These are phyloP conservation scores for Myocastor coypus DNA, from an alignment of 2,113 vertebrate genomes.

Conservation along the genomic window DNA sequence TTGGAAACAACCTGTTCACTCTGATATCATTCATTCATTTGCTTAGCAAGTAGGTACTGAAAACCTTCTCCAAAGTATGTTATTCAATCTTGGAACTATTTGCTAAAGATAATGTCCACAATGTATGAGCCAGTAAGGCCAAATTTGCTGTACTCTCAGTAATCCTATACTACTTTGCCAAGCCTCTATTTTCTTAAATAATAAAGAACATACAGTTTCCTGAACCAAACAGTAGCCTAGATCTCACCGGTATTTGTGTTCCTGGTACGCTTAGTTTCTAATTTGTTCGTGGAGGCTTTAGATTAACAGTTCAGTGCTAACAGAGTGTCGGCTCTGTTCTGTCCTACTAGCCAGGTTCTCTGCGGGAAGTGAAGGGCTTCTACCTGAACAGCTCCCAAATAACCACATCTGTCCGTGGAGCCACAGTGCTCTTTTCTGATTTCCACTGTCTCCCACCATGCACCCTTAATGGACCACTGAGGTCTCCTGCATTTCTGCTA, in stretches of 20 bases:
- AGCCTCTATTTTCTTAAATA: neutral
- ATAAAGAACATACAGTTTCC: neutral
- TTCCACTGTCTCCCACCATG: neutral
- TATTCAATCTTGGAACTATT: neutral
- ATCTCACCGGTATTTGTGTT: neutral
- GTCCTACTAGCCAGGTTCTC: neutral
- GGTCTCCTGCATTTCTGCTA: neutral
- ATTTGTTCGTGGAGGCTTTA: neutral
- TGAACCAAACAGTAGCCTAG: neutral
- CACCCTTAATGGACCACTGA: neutral
- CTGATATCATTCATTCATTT: neutral
- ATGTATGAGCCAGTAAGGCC: neutral
- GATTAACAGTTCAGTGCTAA: neutral
- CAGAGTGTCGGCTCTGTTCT: neutral
- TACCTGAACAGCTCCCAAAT: neutral
- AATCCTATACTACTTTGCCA: conserved; percentile 7
- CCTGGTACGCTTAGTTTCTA: neutral
- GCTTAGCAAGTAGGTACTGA: neutral
- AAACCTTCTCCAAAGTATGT: neutral
- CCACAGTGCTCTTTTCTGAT: neutral
- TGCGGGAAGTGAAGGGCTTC: too few species aligned
- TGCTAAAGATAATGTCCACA: neutral
- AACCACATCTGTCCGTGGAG: neutral
- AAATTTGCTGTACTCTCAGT: neutral
- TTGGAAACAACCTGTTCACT: neutral